Evolutionary conservation across 30 jellyfish, hydroid and myxozoan genomes (phyloP).

Genomic region (Cassiopea xamachana): DNA sequence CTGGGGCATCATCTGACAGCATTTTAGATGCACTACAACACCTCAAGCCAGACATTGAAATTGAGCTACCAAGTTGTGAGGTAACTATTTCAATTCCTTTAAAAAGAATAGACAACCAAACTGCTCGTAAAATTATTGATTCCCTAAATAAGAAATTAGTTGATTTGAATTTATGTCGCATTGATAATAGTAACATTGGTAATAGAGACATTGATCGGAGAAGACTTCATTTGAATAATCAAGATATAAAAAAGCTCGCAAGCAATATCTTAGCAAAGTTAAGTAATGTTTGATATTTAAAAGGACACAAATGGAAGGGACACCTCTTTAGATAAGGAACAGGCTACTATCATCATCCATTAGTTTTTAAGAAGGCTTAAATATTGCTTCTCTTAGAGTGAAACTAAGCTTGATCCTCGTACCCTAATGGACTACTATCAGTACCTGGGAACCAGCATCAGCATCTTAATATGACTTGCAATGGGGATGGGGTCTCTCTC

Average conservation of each 20-base stretch:
- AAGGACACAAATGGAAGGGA: background rate
- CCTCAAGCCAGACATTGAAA: background rate
- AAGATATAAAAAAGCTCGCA: background rate
- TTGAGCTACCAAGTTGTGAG: background rate
- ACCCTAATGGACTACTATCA: background rate
- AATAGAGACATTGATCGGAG: background rate
- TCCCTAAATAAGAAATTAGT: background rate
- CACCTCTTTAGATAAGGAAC: background rate
- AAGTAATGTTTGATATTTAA: background rate
- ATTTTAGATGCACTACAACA: background rate
- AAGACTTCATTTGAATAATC: background rate
- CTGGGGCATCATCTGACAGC: background rate
- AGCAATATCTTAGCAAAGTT: background rate
- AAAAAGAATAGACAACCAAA: background rate
- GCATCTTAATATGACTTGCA: slow-evolving; percentile 9
- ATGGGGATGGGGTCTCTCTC: slow-evolving; percentile 30
- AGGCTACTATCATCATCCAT: background rate
- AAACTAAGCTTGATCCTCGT: no score
- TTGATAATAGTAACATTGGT: background rate
- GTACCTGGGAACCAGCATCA: slow-evolving; percentile 17
- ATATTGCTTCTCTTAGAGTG: background rate
- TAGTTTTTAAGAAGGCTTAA: background rate
- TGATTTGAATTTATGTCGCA: background rate
- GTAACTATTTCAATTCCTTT: background rate
- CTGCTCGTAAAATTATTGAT: background rate